Conservation (phyloP, 2,888 invertebrate genomes). For the Exephanes ischioxanthus region DNA sequence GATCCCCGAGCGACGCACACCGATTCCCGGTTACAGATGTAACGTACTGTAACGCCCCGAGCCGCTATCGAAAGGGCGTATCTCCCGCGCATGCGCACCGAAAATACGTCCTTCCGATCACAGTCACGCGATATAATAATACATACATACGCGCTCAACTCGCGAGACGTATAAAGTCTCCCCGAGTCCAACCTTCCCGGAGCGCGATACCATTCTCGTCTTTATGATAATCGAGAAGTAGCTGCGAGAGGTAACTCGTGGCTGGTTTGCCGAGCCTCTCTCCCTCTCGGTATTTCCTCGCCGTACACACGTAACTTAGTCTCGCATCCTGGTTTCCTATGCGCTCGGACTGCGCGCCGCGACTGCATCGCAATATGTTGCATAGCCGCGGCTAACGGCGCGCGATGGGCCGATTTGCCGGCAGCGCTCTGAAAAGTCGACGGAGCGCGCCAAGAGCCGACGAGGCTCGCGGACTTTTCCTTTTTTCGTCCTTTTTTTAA, state of each 20-base stretch:
- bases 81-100: background rate
- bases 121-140: conserved; percentile 16
- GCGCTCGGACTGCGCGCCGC: background rate
- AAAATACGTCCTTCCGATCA: background rate
- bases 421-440: conserved; percentile 52
- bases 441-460: conserved; percentile 51
- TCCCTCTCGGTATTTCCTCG: conserved; percentile 25
- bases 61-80: background rate
- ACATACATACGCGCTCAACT: background rate
- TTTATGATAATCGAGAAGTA: conserved; percentile 66
- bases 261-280: conserved; percentile 32
- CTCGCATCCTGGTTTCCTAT: conserved; percentile 64
- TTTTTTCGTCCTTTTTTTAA: conserved; percentile 28
- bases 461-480: conserved; percentile 40
- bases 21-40: background rate
- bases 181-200: conserved; percentile 48
- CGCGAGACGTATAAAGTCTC: conserved; percentile 25
- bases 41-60: background rate
- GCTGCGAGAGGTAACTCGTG: conserved; percentile 49
- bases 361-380: background rate
- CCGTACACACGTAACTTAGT: conserved; percentile 54
- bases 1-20: background rate
- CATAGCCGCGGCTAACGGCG: conserved; percentile 46
- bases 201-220: conserved; percentile 64
- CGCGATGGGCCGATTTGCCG: conserved; percentile 34